Percentiles rank a stretch among this genome's conserved stretches.
Conservation (phyloP, 1,140 invertebrate genomes). For the Pteromalus puparum region DNA sequence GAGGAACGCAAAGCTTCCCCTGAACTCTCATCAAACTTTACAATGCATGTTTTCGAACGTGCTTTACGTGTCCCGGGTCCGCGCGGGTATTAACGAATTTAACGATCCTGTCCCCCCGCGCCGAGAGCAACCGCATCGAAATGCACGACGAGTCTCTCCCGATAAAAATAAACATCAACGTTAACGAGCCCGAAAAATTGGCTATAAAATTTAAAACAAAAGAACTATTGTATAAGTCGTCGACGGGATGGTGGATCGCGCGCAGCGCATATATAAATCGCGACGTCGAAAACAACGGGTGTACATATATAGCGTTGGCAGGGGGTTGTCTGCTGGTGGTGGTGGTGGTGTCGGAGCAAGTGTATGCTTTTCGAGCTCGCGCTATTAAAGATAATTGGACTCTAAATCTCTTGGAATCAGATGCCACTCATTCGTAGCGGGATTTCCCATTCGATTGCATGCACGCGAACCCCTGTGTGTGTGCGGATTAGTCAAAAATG, state of each 20-base stretch:
- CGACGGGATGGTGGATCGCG: not conserved
- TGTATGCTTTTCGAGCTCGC: constrained; percentile 43
- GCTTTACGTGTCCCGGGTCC: not conserved
- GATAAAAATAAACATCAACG: constrained; percentile 46
- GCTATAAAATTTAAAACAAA: constrained; percentile 48
- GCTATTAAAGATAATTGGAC: constrained; percentile 54
- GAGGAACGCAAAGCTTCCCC: not conserved
- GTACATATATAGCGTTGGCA: no score
- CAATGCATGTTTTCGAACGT: constrained; percentile 12
- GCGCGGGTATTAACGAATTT: constrained; percentile 18
- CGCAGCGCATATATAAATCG: constrained; percentile 46
- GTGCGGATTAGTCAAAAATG: constrained; percentile 28
- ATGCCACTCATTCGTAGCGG: constrained; percentile 36
- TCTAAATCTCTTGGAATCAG: constrained; percentile 49
- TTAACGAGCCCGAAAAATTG: constrained; percentile 50
- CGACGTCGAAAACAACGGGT: constrained; percentile 29
- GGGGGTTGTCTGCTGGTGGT: not conserved
- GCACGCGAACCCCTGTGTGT: not conserved
- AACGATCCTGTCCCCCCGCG: not conserved
- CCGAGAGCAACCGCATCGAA: not conserved
- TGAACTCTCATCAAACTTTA: not conserved
- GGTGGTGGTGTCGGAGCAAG: constrained; percentile 6
- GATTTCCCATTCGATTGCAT: constrained; percentile 37
- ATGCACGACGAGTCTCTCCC: no score
- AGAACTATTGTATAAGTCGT: constrained; percentile 33